Evolutionary conservation across 2,113 vertebrate genomes (phyloP).

Genomic region (Calyptommatus sinebrachiatus): DNA sequence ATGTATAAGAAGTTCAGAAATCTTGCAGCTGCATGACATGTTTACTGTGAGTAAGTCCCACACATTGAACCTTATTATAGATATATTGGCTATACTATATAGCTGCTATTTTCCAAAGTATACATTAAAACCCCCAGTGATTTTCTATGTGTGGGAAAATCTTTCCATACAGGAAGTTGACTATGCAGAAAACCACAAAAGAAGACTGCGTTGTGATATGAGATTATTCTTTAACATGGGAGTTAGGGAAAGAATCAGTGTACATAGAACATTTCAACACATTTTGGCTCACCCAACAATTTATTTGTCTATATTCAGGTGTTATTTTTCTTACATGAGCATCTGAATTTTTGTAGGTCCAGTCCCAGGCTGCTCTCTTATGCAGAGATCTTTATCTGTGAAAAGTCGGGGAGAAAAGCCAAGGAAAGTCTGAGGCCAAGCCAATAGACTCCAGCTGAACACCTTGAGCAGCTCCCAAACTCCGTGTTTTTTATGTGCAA

Average conservation of each 20-base stretch:
- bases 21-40: background rate
- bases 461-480: too few relatives aligned
- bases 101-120: conserved; percentile 26
- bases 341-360: too few relatives aligned
- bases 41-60: background rate
- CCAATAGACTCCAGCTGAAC: too few relatives aligned
- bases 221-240: background rate
- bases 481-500: too few relatives aligned
- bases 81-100: background rate
- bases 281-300: too few relatives aligned
- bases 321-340: too few relatives aligned
- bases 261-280: too few relatives aligned
- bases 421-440: too few relatives aligned
- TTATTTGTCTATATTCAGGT: too few relatives aligned
- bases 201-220: background rate
- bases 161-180: background rate
- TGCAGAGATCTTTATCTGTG: too few relatives aligned
- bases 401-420: too few relatives aligned
- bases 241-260: background rate
- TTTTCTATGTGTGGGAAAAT: conserved; percentile 13
- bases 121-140: conserved; percentile 4
- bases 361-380: too few relatives aligned
- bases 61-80: background rate
- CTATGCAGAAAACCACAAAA: background rate
- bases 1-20: conserved; percentile 19